phyloP scores from a whole-genome alignment of 2,797 vertebrate species.

The Urophycis tenuis region DNA sequence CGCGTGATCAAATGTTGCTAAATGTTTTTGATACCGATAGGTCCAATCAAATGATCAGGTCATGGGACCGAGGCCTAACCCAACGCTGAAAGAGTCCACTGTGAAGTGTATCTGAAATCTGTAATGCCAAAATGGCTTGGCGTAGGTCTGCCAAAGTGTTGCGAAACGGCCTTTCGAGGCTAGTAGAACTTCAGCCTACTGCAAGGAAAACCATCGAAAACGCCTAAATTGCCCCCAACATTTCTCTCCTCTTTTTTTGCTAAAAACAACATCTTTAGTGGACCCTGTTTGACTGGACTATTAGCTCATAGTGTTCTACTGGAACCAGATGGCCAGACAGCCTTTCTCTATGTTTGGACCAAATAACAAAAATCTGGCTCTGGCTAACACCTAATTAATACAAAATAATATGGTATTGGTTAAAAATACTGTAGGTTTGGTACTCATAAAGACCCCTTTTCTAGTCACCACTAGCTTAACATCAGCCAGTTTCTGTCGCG shows the following conservation, averaged over 20 bases:
- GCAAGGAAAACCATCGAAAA: background rate
- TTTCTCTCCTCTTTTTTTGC: background rate
- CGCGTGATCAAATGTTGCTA: background rate
- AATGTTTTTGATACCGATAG: background rate
- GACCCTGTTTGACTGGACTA: background rate
- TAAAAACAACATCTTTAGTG: background rate
- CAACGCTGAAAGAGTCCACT: background rate
- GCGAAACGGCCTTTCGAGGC: background rate
- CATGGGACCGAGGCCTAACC: background rate
- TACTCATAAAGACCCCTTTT: background rate
- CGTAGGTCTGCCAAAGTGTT: background rate
- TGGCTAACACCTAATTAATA: background rate
- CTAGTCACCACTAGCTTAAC: background rate
- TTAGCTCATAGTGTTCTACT: background rate
- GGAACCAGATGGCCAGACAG: background rate
- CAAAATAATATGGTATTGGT: background rate
- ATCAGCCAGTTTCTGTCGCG: background rate
- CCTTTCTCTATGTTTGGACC: background rate
- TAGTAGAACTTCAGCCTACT: background rate
- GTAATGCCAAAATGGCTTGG: background rate
- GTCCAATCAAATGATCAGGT: background rate
- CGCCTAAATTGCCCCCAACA: background rate
- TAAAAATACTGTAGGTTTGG: background rate
- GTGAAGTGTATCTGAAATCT: background rate
- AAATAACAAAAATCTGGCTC: background rate